Conservation (phyloP, 2,113 vertebrate genomes). For the Physeter macrocephalus region DNA sequence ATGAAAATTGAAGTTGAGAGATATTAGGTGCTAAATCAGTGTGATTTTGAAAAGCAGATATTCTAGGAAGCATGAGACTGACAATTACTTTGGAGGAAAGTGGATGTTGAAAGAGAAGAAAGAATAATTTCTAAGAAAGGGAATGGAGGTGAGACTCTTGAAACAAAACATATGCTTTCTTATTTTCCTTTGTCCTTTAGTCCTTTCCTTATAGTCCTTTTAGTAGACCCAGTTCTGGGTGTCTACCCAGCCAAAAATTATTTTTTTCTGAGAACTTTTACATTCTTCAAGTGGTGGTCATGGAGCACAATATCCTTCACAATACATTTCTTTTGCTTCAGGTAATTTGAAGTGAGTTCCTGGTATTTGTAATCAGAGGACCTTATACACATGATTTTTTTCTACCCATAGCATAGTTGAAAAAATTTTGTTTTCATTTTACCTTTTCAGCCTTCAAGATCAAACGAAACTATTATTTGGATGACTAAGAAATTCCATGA, state of each 20-base stretch:
- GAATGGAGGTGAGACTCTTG: not conserved
- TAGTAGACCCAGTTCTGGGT: not conserved
- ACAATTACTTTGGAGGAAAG: not conserved
- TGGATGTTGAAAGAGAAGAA: not conserved
- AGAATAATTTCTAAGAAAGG: constrained; percentile 1
- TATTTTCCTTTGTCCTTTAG: not conserved
- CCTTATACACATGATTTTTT: not conserved
- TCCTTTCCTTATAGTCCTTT: not conserved
- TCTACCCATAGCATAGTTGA: not conserved
- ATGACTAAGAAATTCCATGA: not conserved
- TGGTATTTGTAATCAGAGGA: not conserved
- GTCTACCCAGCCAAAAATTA: not conserved
- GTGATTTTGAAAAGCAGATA: not conserved
- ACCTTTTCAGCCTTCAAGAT: not conserved
- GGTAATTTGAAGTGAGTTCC: not conserved
- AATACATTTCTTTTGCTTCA: not conserved
- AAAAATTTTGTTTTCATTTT: not conserved
- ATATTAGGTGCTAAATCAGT: not conserved
- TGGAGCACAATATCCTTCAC: not conserved
- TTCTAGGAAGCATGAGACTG: not conserved
- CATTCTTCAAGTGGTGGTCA: not conserved
- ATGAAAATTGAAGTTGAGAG: not conserved
- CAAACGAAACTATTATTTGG: not conserved
- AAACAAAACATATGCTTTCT: not conserved
- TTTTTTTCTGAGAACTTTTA: not conserved